These are phyloP conservation scores for Bradynema listronoti DNA, from an alignment of 1,140 invertebrate genomes.

Conservation along the genomic window DNA sequence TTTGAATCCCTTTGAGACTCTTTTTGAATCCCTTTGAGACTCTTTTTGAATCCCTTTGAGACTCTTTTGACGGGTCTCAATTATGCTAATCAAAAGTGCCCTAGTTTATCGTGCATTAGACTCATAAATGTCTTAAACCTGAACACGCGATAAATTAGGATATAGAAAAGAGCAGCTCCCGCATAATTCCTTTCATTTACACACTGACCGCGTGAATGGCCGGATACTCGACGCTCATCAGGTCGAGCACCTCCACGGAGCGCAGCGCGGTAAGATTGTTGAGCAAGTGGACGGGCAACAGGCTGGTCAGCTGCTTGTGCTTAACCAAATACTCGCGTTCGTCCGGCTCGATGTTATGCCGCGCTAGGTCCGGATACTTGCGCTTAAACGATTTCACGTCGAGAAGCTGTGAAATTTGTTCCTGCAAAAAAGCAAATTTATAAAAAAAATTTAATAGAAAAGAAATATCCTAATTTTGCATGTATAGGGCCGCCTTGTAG, in stretches of 20 bases:
- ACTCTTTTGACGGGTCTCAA: too few species aligned
- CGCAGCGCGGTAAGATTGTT: constrained; percentile 29
- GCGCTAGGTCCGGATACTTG: constrained; percentile 33
- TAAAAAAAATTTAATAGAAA: constrained; percentile 9
- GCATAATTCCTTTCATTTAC: neutral
- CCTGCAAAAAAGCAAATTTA: constrained; percentile 15
- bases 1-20: too few species aligned
- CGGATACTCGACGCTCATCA: constrained; percentile 33
- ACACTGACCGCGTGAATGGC: constrained; percentile 13
- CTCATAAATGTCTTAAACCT: too few species aligned
- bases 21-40: too few species aligned
- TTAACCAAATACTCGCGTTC: constrained; percentile 31
- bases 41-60: too few species aligned
- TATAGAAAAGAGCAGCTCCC: neutral
- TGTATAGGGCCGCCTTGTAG: too few species aligned
- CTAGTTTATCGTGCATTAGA: too few species aligned
- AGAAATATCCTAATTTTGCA: neutral
- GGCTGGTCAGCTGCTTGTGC: constrained; percentile 14
- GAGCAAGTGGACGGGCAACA: constrained; percentile 19
- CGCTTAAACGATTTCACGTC: constrained; percentile 38
- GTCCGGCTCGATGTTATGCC: constrained; percentile 23
- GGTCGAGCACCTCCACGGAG: constrained; percentile 27
- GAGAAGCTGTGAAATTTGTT: constrained; percentile 32
- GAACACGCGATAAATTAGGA: neutral
- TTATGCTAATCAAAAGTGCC: too few species aligned